Base-by-base conservation (phyloP, 2,888 invertebrate species). In the Lymantria monacha region DNA sequence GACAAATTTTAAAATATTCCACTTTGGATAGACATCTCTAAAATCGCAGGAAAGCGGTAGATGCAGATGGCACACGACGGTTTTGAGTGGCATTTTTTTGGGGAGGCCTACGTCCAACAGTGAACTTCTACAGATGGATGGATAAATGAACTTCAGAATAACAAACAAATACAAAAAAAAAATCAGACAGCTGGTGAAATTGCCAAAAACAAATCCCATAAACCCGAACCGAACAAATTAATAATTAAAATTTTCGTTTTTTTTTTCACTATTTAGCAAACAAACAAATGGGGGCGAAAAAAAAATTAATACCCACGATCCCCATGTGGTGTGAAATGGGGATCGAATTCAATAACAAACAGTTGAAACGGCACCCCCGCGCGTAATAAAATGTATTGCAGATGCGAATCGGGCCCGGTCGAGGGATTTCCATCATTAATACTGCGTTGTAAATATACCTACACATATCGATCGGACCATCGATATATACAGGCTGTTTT, bases 351-450 rank as follows among this genome's bases (percentile, higher is more conserved):
- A 76, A 69, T 69, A 67, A 63, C 71, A 71, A 55, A 69, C 64
- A 66, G 62, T 60, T 48, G 59, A 73, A n/a, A 81, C 68, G 55
- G 73, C 61, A 67, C 86, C 83, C 84, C 59, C 51, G 81, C 67
- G 83, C 52, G 67, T 74, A 66, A 81, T 87, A 79, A 79, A 75
- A 70, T 66, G 73, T 69, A 72, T 71, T 66, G 69, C 69, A 65
- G 64, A 70, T 70, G 72, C 62, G 57, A 44, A 48, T 53, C 49
- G 51, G 41, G 41, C 72, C 72, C 58, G 59, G 44, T 72, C 59
- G 57, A 65, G 62, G 74, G 74, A 74, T 73, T 76, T 75, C 61
- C 55, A 59, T 72, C 79, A 79, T 77, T 77, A 78, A 81, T 79
- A 72, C 64, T 65, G 66, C 70, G 66, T 69, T 69, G 73, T 72